Evolutionary conservation across 2,113 vertebrate species (phyloP), one percentile per base, ranked within the genome.

Genomic region (Hiodon tergisus): DNA sequence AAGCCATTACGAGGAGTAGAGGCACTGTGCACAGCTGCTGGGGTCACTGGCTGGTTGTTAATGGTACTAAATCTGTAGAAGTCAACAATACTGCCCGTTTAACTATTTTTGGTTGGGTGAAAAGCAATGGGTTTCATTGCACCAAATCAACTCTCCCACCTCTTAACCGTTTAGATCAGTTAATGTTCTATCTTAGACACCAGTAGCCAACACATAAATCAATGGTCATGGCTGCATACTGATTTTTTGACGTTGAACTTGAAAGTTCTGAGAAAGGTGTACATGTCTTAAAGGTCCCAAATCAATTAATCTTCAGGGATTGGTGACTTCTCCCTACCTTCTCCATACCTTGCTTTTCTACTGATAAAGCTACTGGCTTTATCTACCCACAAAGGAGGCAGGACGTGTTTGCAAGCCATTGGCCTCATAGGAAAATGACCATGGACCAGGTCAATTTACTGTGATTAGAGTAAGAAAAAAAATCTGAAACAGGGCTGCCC

Each of bases 391-490:
- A 91, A 89, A 90, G 89, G 88, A 89, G 85, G 85, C 89, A 91
- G 90, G 89, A 92, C 90, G 88, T 92, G 89, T 89, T 86, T 90
- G 87, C 87, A 88, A 85, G 91, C 92, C 90, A 95, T 90, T 89
- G 92, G 90, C 61, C 94, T 93, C 91, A 92, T 87, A 86, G 85
- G 90, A 91, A 92, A 86, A 88, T 91, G 90, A 89, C 93, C 92
- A 93, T 93, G 93, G 92, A 89, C 90, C 90, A 88, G 89, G 91
- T 95, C 92, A 92, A 89, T 90, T 96, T 94, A 94, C 91, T 88
- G 86, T 87, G 92, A 89, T 90, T 86, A 85, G 86, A 90, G 86
- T 85, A 89, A 85, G 83, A 17, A 84, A 77, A 84, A 85, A 73
- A 82, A 77, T 79, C 78, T 78, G 81, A 85, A 82, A 86, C 72